These are phyloP conservation scores for Eubasilissa regina DNA, from an alignment of 1,140 invertebrate genomes.

Conservation along the genomic window DNA sequence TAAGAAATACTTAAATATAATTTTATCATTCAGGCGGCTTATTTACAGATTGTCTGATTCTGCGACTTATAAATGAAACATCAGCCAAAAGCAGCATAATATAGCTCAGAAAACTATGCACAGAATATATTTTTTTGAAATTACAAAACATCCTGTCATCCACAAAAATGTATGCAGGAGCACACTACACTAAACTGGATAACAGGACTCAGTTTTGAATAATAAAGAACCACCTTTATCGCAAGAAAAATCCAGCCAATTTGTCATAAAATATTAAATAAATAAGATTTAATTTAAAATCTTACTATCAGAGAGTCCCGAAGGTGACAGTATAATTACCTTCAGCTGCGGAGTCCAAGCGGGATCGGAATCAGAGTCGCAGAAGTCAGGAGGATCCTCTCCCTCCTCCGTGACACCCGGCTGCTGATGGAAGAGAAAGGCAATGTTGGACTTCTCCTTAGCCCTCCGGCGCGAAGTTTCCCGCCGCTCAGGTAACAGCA, in stretches of 20 bases:
- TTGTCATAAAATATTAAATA: neutral
- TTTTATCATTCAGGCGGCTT: no score
- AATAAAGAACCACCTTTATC: no score
- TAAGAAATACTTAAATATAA: no score
- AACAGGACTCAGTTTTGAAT: no score
- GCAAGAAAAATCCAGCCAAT: neutral
- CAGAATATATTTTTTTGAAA: no score
- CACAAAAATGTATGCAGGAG: no score
- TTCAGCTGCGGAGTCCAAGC: conserved; percentile 81
- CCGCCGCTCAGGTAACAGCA: conserved; percentile 73
- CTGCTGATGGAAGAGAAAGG: conserved; percentile 52
- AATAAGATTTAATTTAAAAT: neutral
- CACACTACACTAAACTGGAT: no score
- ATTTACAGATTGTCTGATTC: no score
- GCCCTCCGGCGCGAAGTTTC: conserved; percentile 78
- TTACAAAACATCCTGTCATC: no score
- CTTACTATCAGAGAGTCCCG: neutral
- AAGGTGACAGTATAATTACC: conserved; percentile 51
- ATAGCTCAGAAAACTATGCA: no score
- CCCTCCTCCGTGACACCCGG: conserved; percentile 47
- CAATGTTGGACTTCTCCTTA: conserved; percentile 67
- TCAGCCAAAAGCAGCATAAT: no score
- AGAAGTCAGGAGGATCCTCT: conserved; percentile 71
- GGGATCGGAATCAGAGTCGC: conserved; percentile 81
- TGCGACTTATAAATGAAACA: no score